Evolutionary conservation across 2,888 invertebrate species (phyloP).

Genomic region (Eupithecia abbreviata): DNA sequence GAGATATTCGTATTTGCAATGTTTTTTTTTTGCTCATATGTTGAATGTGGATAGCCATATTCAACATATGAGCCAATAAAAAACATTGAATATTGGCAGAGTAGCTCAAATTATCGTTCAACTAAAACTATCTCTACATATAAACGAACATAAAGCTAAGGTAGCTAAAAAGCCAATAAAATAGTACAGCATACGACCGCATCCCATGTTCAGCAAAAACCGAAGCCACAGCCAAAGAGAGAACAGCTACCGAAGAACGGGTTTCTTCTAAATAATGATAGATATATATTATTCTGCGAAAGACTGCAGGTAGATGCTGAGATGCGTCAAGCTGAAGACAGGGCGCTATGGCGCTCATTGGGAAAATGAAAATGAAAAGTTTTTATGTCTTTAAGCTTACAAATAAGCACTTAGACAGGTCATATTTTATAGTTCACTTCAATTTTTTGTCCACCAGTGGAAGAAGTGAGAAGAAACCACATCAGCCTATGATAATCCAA

Average conservation of each 20-base stretch:
- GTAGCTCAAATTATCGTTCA: constrained; percentile 6
- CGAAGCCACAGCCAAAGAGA: constrained; percentile 18
- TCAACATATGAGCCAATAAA: neutral
- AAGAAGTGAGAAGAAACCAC: too few species aligned
- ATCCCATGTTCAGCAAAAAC: constrained; percentile 45
- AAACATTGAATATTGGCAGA: neutral
- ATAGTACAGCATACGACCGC: constrained; percentile 38
- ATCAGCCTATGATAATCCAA: too few species aligned
- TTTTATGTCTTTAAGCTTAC: too few species aligned
- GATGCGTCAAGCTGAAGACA: too few species aligned
- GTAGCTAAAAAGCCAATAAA: constrained; percentile 36
- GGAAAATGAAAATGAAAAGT: too few species aligned
- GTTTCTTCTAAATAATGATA: neutral
- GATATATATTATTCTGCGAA: neutral
- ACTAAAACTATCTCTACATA: constrained; percentile 18
- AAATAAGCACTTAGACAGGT: too few species aligned
- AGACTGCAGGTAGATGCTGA: too few species aligned
- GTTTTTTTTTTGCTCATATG: too few species aligned
- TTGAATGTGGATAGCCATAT: neutral
- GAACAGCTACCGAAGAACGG: constrained; percentile 2
- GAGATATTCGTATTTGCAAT: too few species aligned
- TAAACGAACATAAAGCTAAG: constrained; percentile 38
- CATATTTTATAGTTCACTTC: too few species aligned
- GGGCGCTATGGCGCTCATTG: too few species aligned
- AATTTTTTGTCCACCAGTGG: too few species aligned